These are phyloP conservation scores for Lasioglossum malachurum DNA, from an alignment of 2,888 invertebrate species.

Conservation along the genomic window DNA sequence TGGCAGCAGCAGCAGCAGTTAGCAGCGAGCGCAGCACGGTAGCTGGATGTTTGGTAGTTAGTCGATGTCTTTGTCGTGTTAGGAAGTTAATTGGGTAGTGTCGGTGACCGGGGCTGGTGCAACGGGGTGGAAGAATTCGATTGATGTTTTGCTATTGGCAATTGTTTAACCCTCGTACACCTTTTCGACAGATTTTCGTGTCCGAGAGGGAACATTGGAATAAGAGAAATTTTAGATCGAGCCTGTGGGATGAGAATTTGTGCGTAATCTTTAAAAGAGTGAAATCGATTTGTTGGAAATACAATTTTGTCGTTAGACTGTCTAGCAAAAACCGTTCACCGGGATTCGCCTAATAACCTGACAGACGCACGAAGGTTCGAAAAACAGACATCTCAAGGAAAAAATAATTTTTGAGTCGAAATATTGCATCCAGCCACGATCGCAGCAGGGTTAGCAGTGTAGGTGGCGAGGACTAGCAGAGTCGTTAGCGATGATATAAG, in stretches of 20 bases:
- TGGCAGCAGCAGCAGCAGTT: conserved; percentile 59
- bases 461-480: conserved; percentile 33
- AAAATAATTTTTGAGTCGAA: neutral
- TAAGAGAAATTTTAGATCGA: neutral
- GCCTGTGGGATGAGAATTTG: neutral
- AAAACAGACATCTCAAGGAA: neutral
- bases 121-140: neutral
- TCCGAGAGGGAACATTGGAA: neutral
- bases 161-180: neutral
- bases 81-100: conserved; percentile 5
- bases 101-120: neutral
- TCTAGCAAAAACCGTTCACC: neutral
- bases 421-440: neutral
- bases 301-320: too few relatives aligned
- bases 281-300: neutral
- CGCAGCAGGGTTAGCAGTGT: conserved; percentile 31
- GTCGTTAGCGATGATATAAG: conserved; percentile 28
- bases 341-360: neutral
- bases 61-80: conserved; percentile 48
- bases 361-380: neutral
- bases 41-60: conserved; percentile 21
- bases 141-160: neutral
- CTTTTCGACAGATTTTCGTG: neutral
- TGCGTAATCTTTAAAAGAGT: neutral
- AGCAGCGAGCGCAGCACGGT: conserved; percentile 64